Evolutionary conservation across 2,888 invertebrate genomes (phyloP).

Genomic region (Agonopterix subpropinquella): DNA sequence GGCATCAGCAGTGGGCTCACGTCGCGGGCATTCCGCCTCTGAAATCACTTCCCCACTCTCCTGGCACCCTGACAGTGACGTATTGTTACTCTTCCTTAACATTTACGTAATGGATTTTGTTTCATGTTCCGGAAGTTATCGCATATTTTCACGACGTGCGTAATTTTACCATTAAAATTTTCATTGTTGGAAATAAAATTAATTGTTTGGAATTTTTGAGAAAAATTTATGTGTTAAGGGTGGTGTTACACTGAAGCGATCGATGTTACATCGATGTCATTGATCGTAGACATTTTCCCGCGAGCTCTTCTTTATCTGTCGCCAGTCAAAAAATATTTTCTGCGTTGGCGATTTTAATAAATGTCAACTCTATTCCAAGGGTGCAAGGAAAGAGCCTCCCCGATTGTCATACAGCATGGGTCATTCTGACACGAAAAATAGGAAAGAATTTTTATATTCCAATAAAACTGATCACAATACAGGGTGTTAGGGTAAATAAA

Average conservation of each 20-base stretch:
- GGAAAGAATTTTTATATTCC: no score
- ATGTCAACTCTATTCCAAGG: no score
- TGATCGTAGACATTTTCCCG: no score
- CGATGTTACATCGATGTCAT: no score
- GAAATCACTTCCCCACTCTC: conserved; percentile 66
- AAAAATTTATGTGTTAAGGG: not conserved
- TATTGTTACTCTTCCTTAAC: conserved; percentile 69
- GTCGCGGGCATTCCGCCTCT: conserved; percentile 63
- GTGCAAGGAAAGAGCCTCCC: no score
- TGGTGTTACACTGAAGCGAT: not conserved
- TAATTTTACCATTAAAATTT: conserved; percentile 28
- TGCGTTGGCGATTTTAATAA: no score
- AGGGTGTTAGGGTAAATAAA: no score
- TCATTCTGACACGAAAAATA: no score
- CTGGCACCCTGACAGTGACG: conserved; percentile 69
- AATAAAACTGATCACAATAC: no score
- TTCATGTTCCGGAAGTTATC: conserved; percentile 62
- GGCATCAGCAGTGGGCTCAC: conserved; percentile 56
- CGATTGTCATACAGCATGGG: no score
- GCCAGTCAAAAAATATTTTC: no score
- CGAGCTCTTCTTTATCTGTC: no score
- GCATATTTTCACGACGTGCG: conserved; percentile 46
- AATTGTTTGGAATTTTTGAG: conserved; percentile 1
- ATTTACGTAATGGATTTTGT: conserved; percentile 68
- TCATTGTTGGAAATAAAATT: conserved; percentile 17